Percentiles rank a stretch among this genome's conserved stretches.
phyloP scores from a whole-genome alignment of 2,797 vertebrate species.

The Anabacerthia variegaticeps region DNA sequence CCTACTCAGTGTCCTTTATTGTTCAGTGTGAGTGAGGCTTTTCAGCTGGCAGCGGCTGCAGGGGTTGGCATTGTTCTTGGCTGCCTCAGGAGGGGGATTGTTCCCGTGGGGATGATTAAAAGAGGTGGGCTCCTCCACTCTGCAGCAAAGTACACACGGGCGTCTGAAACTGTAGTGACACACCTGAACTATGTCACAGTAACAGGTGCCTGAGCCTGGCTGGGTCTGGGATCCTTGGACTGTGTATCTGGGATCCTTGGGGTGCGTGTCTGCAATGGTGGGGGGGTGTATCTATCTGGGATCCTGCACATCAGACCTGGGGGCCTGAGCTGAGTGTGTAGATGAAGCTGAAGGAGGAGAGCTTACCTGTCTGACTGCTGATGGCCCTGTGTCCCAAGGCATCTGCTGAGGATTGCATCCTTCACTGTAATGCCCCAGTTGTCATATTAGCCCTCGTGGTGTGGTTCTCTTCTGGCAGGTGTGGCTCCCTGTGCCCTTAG shows the following conservation, averaged over 20 bases:
- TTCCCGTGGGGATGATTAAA: not conserved
- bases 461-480: not conserved
- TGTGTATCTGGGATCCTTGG: too few relatives aligned
- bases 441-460: accelerated
- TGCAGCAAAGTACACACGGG: not conserved
- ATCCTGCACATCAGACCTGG: not conserved
- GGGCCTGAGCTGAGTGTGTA: not conserved
- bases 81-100: not conserved
- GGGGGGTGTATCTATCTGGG: too few relatives aligned
- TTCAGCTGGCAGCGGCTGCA: not conserved
- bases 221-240: not conserved
- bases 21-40: not conserved
- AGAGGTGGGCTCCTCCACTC: not conserved
- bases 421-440: not conserved
- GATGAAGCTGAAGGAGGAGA: not conserved
- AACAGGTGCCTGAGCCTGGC: not conserved
- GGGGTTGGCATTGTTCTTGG: not conserved
- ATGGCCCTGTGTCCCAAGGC: not conserved
- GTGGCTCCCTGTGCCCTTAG: accelerated
- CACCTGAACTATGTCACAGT: not conserved
- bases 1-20: not conserved
- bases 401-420: not conserved
- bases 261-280: too few relatives aligned
- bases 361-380: not conserved
- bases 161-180: not conserved